Evolutionary conservation across 2,113 vertebrate species (phyloP), one percentile per base, ranked within the genome.

Genomic region (Leuciscus idus): DNA sequence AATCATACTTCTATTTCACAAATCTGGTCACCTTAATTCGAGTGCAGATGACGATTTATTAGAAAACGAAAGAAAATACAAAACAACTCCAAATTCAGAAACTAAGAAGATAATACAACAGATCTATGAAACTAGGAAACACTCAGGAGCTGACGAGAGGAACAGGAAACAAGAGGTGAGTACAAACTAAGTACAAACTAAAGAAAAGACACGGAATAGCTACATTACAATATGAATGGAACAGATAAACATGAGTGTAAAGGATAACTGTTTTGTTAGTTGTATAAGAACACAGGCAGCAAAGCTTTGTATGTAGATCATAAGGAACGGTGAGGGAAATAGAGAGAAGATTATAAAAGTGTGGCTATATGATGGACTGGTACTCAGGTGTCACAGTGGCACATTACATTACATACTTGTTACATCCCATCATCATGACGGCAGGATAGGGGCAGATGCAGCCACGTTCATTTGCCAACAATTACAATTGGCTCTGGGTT

Each of bases 381-480:
- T 28, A 39, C 78, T 81, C 78, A 48, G 59, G 78, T 81, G 59
- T 46, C 59, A 43, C 57, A 17, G 36, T 28, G 36, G 28, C n/a
- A 64, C 13, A 48, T 64, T 64, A 46, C 23, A 81, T 81, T 64
- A 62, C 57, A 46, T 26, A 62, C 78, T 26, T 26, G 11, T 62
- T 80, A 80, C 36, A 46, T 46, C 78, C 55, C n/a, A 46, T 43
- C 78, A 46, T 39, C 78, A 46, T 46, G 39, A 28, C 12, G 6
- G 33, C 57, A 81, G 15, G 23, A 81, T 9, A 0, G 7, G 5
- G 23, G 36, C 57, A 81, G 23, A 62, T 39, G n/a, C n/a, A 46
- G 78, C 23, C 36, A 81, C 78, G 19, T 81, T 81, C 12, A 46
- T 81, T 81, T 81, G 57, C 61, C 55, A 61, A 39, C 72, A 74